A percentile compares a stretch with the other conserved stretches of the same genome.
Evolutionary conservation across 2,888 invertebrate species (phyloP).

Genomic region (Aricia artaxerxes): DNA sequence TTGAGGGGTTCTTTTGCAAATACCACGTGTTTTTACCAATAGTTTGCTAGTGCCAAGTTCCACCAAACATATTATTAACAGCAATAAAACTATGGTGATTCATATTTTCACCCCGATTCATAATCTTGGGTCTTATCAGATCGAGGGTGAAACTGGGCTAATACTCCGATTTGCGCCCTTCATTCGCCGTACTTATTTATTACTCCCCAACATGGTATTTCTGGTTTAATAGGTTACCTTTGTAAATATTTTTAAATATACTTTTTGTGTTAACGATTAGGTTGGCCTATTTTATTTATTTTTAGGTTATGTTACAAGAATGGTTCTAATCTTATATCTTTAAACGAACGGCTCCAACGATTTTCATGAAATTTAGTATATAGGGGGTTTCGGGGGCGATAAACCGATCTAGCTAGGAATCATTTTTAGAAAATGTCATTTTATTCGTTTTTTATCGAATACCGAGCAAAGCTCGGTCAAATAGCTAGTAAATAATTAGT

Average conservation of each 20-base stretch:
- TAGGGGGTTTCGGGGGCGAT: no score
- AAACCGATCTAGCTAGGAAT: no score
- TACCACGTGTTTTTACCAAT: no score
- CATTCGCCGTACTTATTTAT: constrained; percentile 23
- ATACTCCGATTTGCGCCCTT: constrained; percentile 38
- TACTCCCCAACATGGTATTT: not conserved
- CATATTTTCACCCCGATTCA: not conserved
- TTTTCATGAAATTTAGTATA: no score
- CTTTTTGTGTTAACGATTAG: not conserved
- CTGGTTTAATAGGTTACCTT: constrained; percentile 11
- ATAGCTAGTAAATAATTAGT: no score
- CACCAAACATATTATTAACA: not conserved
- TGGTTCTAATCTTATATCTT: no score
- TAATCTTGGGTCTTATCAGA: constrained; percentile 59
- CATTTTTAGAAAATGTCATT: no score
- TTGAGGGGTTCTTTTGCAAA: no score
- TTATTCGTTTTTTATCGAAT: no score
- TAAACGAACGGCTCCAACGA: no score
- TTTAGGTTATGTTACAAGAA: no score
- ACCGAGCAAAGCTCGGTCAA: no score
- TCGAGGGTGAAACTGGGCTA: constrained; percentile 69
- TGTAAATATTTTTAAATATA: constrained; percentile 1
- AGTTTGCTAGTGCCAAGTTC: not conserved
- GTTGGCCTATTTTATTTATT: not conserved
- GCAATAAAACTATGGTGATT: constrained; percentile 11